Conservation (phyloP, 2,113 vertebrate genomes). For the Nothobranchius kuhntae region DNA sequence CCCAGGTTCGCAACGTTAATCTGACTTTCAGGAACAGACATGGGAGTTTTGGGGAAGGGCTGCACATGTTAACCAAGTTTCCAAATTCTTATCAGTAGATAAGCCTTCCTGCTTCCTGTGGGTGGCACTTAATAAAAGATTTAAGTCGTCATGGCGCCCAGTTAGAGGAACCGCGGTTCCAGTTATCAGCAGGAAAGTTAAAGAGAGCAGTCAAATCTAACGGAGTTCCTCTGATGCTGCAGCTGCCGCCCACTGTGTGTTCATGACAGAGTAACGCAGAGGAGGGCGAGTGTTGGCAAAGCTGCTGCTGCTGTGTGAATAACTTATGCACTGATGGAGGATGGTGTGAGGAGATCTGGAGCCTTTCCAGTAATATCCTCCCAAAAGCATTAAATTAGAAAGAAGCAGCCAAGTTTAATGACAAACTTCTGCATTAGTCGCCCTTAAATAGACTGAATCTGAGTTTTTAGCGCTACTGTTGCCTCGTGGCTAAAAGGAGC, state of each 20-base stretch:
- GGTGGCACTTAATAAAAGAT: constrained; percentile 54
- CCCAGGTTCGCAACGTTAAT: constrained; percentile 33
- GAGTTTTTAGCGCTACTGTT: constrained; percentile 22
- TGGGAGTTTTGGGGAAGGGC: constrained; percentile 15
- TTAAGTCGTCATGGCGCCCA: constrained; percentile 43
- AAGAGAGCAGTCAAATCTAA: constrained; percentile 45
- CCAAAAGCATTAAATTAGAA: constrained; percentile 21
- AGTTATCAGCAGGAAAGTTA: constrained; percentile 42
- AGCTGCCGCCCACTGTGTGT: constrained; percentile 18
- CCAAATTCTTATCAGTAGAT: constrained; percentile 57
- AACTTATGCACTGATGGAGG: constrained; percentile 20
- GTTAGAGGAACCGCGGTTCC: constrained; percentile 41
- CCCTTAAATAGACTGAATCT: constrained; percentile 3
- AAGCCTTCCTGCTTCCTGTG: constrained; percentile 64
- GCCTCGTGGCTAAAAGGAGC: not conserved
- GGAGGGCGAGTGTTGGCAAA: constrained; percentile 22
- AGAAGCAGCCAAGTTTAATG: not conserved
- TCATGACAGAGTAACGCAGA: constrained; percentile 11
- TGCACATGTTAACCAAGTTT: constrained; percentile 40
- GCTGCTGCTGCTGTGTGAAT: constrained; percentile 19
- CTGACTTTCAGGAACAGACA: constrained; percentile 13
- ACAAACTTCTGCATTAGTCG: constrained; percentile 21
- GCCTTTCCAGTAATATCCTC: constrained; percentile 27
- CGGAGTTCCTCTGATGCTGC: constrained; percentile 39
- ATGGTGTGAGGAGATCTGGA: constrained; percentile 37